phyloP scores from a whole-genome alignment of 2,888 invertebrate species.

The Thymelicus sylvestris region DNA sequence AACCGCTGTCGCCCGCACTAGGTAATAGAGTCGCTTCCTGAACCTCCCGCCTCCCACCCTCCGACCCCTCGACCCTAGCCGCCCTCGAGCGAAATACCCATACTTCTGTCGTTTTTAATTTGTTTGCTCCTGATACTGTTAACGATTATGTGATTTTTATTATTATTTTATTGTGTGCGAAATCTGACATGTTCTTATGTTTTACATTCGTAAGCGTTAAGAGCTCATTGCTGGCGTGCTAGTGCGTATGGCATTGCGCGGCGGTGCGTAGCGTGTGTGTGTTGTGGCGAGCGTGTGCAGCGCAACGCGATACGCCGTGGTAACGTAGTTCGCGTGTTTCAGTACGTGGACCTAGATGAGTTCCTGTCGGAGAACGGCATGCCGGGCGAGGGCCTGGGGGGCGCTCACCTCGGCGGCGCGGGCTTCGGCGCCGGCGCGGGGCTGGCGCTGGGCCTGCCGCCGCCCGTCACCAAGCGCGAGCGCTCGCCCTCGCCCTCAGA shows the following conservation, averaged over 20 bases:
- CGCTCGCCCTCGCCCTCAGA: slow-evolving; percentile 94
- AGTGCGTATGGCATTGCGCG: slow-evolving; percentile 36
- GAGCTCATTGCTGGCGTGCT: slow-evolving; percentile 10
- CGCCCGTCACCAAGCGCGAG: slow-evolving; percentile 93
- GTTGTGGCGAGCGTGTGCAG: slow-evolving; percentile 33
- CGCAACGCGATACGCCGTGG: slow-evolving; percentile 47
- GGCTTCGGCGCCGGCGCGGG: slow-evolving; percentile 85
- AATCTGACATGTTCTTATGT: neutral
- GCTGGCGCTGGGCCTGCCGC: slow-evolving; percentile 85
- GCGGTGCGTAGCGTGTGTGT: slow-evolving; percentile 9
- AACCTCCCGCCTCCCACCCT: neutral
- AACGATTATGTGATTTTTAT: neutral
- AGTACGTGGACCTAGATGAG: slow-evolving; percentile 99
- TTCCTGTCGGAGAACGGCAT: slow-evolving; percentile 98
- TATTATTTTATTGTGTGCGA: slow-evolving; percentile 2
- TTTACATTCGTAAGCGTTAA: neutral
- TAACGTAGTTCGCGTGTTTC: slow-evolving; percentile 65
- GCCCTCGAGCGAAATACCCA: slow-evolving; percentile 39
- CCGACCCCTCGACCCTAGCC: slow-evolving; percentile 35
- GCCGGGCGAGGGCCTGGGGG: slow-evolving; percentile 90
- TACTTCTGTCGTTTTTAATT: slow-evolving; percentile 18
- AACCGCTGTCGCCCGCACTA: slow-evolving; percentile 63
- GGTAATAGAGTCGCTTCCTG: slow-evolving; percentile 67
- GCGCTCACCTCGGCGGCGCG: slow-evolving; percentile 87
- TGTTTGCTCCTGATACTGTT: slow-evolving; percentile 4